Conservation (phyloP, 2,113 vertebrate genomes). For the Pelusios castaneus region DNA sequence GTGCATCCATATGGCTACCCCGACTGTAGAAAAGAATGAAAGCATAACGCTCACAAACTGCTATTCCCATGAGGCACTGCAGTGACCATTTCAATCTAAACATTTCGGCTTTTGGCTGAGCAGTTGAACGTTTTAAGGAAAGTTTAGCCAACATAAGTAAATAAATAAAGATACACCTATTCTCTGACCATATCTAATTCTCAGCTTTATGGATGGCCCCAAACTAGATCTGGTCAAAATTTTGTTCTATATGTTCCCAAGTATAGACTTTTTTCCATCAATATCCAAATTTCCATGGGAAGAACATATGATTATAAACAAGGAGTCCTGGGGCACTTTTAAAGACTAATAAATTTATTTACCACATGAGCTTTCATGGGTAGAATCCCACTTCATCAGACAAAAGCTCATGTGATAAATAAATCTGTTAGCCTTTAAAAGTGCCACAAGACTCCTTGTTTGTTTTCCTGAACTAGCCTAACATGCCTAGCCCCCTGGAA, state of each 20-base stretch:
- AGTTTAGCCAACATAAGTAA: conserved; percentile 26
- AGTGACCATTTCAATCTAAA: not conserved
- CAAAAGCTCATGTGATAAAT: no score
- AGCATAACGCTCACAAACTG: not conserved
- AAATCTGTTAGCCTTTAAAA: no score
- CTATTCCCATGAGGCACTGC: not conserved
- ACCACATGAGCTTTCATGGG: no score
- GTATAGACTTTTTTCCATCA: not conserved
- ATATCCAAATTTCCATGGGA: not conserved
- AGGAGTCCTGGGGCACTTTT: no score
- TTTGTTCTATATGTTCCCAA: not conserved
- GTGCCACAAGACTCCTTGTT: no score
- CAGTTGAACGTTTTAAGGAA: conserved; percentile 29
- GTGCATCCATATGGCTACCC: conserved; percentile 26
- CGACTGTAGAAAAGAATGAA: not conserved
- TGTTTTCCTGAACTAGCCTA: no score
- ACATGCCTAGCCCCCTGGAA: no score
- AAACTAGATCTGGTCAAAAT: not conserved
- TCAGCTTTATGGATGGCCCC: conserved; percentile 32
- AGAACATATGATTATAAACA: not conserved
- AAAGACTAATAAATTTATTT: no score
- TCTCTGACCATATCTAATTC: conserved; percentile 21
- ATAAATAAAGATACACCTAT: not conserved
- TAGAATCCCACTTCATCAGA: no score
- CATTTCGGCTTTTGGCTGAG: conserved; percentile 36